Evolutionary conservation across 2,797 vertebrate genomes (phyloP), one percentile per base, ranked within the genome.

Genomic region (Mergus octosetaceus): DNA sequence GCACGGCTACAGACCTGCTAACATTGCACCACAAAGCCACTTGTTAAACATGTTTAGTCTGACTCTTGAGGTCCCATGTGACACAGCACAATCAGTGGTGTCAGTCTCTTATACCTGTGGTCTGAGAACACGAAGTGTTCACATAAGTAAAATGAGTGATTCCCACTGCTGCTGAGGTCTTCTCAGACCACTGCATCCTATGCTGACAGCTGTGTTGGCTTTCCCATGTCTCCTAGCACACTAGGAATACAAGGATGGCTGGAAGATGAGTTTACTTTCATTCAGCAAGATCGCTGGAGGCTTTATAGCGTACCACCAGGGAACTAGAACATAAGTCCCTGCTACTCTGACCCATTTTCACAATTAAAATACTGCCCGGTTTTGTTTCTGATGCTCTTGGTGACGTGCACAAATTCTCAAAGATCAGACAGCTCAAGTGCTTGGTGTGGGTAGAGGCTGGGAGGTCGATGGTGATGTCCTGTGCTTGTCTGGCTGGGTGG

Each of bases 51-150:
- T 24, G 22, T 61, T 61, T 9, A 34, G 71, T 10, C 13, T 87
- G 49, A 27, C 54, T 73, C n/a, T 28, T 39, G 34, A 74, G 16
- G 27, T 65, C 45, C 36, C 47, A 4, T 5, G 1, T n/a, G 54
- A 20, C 12, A 5, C 30, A 28, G 27, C 2, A 0, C 32, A 14
- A 12, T 71, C 0, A 0, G 20, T 71, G 17, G 6, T 49, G 25
- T 62, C 38, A 56, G 9, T 6, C 74, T 86, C 81, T 70, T 85
- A 10, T 1, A 19, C 13, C 3, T 68, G 24, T 64, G 18, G 18
- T 71, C 45, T 61, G 64, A 72, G 53, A 74, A n/a, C 34, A 25
- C 1, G 8, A 49, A 49, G 49, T 49, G 13, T 49, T 49, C 24
- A 5, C 24, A 25, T 49, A 49, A 73, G 14, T 66, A 43, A 65